Percentiles rank a stretch among this genome's conserved stretches.
Evolutionary conservation across 2,113 vertebrate species (phyloP).

Genomic region (Caranx melampygus): DNA sequence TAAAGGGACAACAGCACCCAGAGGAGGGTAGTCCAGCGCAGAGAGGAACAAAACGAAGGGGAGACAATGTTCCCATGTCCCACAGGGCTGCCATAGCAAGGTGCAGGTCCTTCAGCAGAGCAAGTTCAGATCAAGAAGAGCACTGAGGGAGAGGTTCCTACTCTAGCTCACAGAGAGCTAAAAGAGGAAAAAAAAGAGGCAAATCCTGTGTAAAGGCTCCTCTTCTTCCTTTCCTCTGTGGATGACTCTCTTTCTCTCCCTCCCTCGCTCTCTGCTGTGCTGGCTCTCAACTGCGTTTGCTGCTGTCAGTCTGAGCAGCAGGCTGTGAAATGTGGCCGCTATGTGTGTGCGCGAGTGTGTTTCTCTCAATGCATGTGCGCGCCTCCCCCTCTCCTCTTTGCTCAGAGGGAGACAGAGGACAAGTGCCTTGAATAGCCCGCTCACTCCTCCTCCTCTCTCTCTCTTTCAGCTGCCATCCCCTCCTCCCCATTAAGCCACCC

Average conservation of each 20-base stretch:
- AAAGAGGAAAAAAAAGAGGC: constrained; percentile 17
- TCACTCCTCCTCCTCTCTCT: constrained; percentile 75
- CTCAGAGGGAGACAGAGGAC: constrained; percentile 83
- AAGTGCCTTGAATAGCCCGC: constrained; percentile 86
- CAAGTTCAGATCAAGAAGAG: constrained; percentile 60
- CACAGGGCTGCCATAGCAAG: constrained; percentile 73
- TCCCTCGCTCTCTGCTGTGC: constrained; percentile 33
- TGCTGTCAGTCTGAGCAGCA: constrained; percentile 82
- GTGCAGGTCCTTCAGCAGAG: constrained; percentile 61
- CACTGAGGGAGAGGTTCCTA: constrained; percentile 38
- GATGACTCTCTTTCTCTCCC: constrained; percentile 34
- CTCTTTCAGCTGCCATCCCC: constrained; percentile 31
- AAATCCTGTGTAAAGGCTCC: constrained; percentile 41
- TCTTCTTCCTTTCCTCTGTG: constrained; percentile 41
- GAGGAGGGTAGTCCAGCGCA: constrained; percentile 57
- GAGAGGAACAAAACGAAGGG: constrained; percentile 51
- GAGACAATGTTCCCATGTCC: constrained; percentile 51
- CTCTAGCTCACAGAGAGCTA: constrained; percentile 30
- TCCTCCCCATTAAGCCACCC: not conserved
- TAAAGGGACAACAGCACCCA: constrained; percentile 66
- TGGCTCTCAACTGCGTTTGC: constrained; percentile 74
- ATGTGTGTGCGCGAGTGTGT: constrained; percentile 64
- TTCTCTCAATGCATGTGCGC: constrained; percentile 70
- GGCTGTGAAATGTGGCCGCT: constrained; percentile 75
- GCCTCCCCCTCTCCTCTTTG: constrained; percentile 66